phyloP scores from a whole-genome alignment of 2,888 invertebrate genomes.

The Cephus runcator region DNA sequence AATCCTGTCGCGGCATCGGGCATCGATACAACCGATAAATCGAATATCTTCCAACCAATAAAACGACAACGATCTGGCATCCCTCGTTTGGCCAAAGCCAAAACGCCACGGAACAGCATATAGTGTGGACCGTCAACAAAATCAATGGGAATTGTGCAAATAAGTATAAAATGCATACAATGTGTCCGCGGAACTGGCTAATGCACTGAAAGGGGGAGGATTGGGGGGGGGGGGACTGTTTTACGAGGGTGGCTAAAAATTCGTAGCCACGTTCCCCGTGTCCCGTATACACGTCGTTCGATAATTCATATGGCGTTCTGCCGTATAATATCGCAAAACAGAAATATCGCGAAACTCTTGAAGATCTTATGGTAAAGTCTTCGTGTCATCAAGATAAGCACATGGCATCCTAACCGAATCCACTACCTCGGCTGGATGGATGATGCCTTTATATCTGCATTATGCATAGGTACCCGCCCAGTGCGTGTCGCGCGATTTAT shows the following conservation, averaged over 20 bases:
- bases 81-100: neutral
- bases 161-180: conserved; percentile 64
- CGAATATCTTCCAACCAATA: conserved; percentile 60
- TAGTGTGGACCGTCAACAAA: conserved; percentile 27
- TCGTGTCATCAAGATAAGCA: conserved; percentile 25
- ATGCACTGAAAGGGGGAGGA: conserved; percentile 37
- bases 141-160: conserved; percentile 63
- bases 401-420: neutral
- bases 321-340: neutral
- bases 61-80: conserved; percentile 44
- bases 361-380: neutral
- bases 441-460: conserved; percentile 46
- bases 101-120: neutral
- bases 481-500: conserved; percentile 52
- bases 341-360: neutral
- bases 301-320: neutral
- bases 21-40: conserved; percentile 48
- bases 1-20: conserved; percentile 7
- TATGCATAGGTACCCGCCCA: conserved; percentile 57
- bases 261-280: neutral
- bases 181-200: conserved; percentile 61
- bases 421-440: conserved; percentile 32
- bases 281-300: neutral
- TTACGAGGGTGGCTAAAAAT: neutral
- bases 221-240: neutral